phyloP scores from a whole-genome alignment of 2,797 vertebrate species.

The Rhodeus uyekii region DNA sequence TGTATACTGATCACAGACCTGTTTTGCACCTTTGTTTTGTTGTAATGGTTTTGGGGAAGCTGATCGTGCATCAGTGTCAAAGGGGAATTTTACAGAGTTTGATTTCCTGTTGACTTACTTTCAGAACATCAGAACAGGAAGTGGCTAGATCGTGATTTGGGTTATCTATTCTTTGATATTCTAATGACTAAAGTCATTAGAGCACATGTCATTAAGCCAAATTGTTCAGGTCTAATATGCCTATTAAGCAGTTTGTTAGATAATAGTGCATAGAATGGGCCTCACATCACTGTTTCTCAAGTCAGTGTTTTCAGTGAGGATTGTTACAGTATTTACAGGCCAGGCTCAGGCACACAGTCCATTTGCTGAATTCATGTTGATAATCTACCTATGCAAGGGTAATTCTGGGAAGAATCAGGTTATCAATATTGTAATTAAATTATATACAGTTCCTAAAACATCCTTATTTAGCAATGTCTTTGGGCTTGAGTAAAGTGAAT shows the following conservation, averaged over 20 bases:
- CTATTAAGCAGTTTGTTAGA: slow-evolving; percentile 3
- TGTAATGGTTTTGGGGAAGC: neutral
- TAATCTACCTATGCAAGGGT: neutral
- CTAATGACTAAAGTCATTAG: neutral
- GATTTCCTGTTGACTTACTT: slow-evolving; percentile 50
- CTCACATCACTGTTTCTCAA: neutral
- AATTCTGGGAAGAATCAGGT: neutral
- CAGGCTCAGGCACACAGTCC: neutral
- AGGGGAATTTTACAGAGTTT: neutral
- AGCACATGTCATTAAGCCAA: neutral
- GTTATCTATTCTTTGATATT: slow-evolving; percentile 37
- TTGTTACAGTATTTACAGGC: neutral
- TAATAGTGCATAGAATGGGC: neutral
- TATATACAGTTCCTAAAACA: neutral
- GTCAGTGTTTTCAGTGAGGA: neutral
- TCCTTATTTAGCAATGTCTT: neutral
- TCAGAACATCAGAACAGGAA: slow-evolving; percentile 42
- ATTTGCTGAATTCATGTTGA: neutral
- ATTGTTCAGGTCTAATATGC: slow-evolving; percentile 16
- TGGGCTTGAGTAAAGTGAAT: neutral
- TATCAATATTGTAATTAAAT: neutral
- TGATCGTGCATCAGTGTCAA: neutral
- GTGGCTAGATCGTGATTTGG: slow-evolving; percentile 26
- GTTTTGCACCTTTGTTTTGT: slow-evolving; percentile 7
- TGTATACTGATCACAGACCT: neutral